These are phyloP conservation scores for Orthosia gracilis DNA, from an alignment of 2,888 invertebrate genomes.

Conservation along the genomic window DNA sequence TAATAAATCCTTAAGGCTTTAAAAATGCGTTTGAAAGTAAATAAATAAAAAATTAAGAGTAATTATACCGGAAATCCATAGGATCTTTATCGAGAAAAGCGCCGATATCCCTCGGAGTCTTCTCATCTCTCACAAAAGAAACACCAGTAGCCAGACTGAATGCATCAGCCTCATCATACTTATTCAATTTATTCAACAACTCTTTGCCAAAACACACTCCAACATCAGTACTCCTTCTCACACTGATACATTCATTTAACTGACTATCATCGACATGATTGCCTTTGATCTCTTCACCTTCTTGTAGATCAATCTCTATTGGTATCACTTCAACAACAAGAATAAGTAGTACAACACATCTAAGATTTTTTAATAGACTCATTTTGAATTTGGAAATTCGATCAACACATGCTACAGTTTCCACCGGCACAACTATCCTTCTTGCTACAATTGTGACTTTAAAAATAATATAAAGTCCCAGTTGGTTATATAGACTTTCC, in stretches of 20 bases:
- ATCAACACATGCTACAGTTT: constrained; percentile 52
- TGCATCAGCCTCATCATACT: constrained; percentile 92
- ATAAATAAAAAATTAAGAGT: not conserved
- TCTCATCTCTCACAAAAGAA: constrained; percentile 92
- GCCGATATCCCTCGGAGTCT: constrained; percentile 92
- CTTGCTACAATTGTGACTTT: constrained; percentile 80
- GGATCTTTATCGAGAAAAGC: constrained; percentile 94
- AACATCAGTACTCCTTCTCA: constrained; percentile 84
- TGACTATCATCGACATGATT: constrained; percentile 80
- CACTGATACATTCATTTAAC: constrained; percentile 85
- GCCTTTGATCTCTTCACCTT: constrained; percentile 83
- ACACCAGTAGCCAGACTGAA: constrained; percentile 93
- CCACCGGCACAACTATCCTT: constrained; percentile 73
- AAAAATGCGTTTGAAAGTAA: not conserved
- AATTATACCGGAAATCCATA: constrained; percentile 92
- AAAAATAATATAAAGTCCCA: constrained; percentile 80
- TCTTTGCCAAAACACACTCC: constrained; percentile 94
- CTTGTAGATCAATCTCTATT: constrained; percentile 81
- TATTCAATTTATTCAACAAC: constrained; percentile 92
- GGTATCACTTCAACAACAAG: constrained; percentile 80
- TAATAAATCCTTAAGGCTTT: too few relatives aligned
- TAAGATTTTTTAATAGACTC: constrained; percentile 52
- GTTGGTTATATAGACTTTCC: constrained; percentile 88
- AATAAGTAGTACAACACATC: constrained; percentile 67
- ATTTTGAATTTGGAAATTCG: constrained; percentile 39